A percentile compares a stretch with the other conserved stretches of the same genome.
These are phyloP conservation scores for Sinocyclocheilus anshuiensis DNA, from an alignment of 2,113 vertebrate genomes.

Conservation along the genomic window DNA sequence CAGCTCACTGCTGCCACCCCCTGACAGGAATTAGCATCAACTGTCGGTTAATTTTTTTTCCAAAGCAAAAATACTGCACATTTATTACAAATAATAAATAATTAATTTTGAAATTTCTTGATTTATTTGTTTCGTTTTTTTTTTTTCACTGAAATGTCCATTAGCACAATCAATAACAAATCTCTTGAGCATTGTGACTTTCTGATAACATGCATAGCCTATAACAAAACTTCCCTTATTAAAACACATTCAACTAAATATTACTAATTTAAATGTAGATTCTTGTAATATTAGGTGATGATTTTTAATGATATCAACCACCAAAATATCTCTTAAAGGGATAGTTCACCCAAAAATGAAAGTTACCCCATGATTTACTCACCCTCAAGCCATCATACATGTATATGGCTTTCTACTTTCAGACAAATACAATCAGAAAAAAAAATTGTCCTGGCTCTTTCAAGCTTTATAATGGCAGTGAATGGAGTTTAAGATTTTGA, in stretches of 20 bases:
- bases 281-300: not conserved
- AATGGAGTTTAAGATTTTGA: too few relatives aligned
- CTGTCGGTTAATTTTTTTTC: not conserved
- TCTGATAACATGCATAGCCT: not conserved
- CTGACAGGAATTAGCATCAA: not conserved
- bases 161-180: not conserved
- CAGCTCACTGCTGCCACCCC: not conserved
- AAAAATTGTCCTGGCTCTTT: too few relatives aligned
- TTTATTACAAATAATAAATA: too few relatives aligned
- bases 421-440: too few relatives aligned
- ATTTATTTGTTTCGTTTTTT: not conserved
- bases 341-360: too few relatives aligned
- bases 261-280: not conserved
- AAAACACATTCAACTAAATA: not conserved
- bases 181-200: not conserved
- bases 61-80: not conserved
- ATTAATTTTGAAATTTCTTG: not conserved
- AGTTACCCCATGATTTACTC: too few relatives aligned
- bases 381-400: too few relatives aligned
- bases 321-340: too few relatives aligned
- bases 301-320: too few relatives aligned
- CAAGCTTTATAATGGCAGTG: too few relatives aligned
- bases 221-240: not conserved
- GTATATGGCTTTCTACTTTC: too few relatives aligned
- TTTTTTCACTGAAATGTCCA: not conserved